These are phyloP conservation scores for Manis pentadactyla DNA, from an alignment of 2,797 vertebrate species.

Conservation along the genomic window DNA sequence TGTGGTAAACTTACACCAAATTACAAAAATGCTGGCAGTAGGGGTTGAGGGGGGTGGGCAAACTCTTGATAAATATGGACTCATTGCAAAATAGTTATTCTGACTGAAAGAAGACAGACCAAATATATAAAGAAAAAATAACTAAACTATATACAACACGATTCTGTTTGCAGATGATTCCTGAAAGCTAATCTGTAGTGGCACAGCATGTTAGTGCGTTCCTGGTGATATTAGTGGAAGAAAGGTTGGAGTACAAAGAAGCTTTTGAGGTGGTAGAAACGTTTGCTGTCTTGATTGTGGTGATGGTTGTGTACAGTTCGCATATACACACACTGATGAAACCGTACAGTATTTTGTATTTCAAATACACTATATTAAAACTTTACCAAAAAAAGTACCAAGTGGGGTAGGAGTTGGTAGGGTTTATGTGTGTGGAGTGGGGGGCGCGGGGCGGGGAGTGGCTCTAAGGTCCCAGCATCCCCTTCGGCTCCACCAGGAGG, in stretches of 20 bases:
- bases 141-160: no score
- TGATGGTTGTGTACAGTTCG: background rate
- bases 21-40: background rate
- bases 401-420: fast-evolving
- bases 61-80: background rate
- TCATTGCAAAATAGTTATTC: background rate
- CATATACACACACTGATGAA: background rate
- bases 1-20: background rate
- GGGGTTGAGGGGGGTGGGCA: background rate
- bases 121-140: no score
- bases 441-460: fast-evolving
- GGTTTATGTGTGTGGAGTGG: fast-evolving
- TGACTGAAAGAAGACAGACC: background rate
- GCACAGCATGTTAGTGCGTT: background rate
- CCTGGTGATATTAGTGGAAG: background rate
- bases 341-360: background rate
- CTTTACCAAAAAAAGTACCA: background rate
- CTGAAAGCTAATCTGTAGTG: background rate
- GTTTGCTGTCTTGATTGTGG: no score
- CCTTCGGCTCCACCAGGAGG: slow-evolving; percentile 63
- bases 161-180: background rate
- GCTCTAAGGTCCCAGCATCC: slow-evolving; percentile 30
- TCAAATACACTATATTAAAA: background rate
- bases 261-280: background rate
- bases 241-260: background rate